A percentile compares a stretch with the other conserved stretches of the same genome.
phyloP scores from a whole-genome alignment of 2,888 invertebrate species.

The Allacma fusca region DNA sequence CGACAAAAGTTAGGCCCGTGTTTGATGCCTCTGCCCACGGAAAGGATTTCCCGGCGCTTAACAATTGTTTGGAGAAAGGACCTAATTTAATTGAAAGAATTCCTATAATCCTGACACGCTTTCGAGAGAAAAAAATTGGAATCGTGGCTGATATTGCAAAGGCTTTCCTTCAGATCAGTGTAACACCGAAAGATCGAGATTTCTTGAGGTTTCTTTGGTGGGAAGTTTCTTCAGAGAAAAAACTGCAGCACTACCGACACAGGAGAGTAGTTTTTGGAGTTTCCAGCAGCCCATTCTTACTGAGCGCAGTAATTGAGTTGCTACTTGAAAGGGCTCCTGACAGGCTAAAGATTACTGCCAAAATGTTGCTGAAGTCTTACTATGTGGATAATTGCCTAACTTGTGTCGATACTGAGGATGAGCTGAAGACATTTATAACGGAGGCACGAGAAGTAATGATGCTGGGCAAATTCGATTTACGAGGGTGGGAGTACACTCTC shows the following conservation, averaged over 20 bases:
- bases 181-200: slow-evolving; percentile 58
- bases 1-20: slow-evolving; percentile 23
- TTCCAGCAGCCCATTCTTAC: slow-evolving; percentile 3
- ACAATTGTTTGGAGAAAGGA: slow-evolving; percentile 44
- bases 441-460: no score
- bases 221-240: slow-evolving; percentile 32
- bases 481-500: neutral
- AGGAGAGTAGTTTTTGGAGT: slow-evolving; percentile 59
- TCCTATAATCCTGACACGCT: slow-evolving; percentile 24
- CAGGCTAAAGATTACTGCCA: no score
- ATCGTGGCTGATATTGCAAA: slow-evolving; percentile 60
- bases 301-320: neutral
- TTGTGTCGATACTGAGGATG: no score
- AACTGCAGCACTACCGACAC: slow-evolving; percentile 49
- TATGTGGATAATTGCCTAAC: no score
- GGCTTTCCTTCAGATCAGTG: slow-evolving; percentile 62
- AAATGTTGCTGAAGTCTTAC: no score
- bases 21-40: slow-evolving; percentile 17
- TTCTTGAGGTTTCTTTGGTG: slow-evolving; percentile 61
- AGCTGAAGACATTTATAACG: no score
- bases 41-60: slow-evolving; percentile 43
- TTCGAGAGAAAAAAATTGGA: slow-evolving; percentile 42
- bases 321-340: neutral
- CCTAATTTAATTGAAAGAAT: slow-evolving; percentile 48
- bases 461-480: no score